Conservation (phyloP, 1,140 invertebrate genomes). For the Phenacoccus solenopsis region DNA sequence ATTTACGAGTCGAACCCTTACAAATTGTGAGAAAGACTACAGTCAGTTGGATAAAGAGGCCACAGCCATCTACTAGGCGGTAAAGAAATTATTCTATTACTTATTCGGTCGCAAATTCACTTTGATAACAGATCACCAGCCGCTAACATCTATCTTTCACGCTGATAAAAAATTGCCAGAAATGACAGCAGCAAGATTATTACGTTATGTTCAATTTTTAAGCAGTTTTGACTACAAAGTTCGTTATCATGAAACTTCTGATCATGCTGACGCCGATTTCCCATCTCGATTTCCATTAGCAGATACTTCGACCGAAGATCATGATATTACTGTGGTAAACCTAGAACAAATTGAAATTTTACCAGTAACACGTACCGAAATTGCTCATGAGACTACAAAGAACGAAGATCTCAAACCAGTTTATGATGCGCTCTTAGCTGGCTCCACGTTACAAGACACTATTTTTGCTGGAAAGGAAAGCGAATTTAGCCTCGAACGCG, state of each 20-base stretch:
- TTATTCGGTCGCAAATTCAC: slow-evolving; percentile 35
- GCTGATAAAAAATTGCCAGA: background rate
- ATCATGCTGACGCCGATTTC: slow-evolving; percentile 29
- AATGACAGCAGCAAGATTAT: background rate
- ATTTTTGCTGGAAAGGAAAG: no score
- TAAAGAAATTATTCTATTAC: slow-evolving; percentile 37
- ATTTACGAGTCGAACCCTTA: slow-evolving; percentile 35
- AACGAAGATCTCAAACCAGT: no score
- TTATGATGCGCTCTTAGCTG: no score
- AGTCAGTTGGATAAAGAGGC: slow-evolving; percentile 39
- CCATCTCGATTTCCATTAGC: slow-evolving; percentile 26
- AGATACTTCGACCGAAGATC: no score
- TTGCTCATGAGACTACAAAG: no score
- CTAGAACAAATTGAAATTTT: no score
- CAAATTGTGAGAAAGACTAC: slow-evolving; percentile 30
- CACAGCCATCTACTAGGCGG: slow-evolving; percentile 34
- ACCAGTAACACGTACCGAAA: no score
- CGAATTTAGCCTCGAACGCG: no score
- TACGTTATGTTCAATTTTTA: slow-evolving; percentile 31
- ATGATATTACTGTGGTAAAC: no score
- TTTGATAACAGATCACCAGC: slow-evolving; percentile 36
- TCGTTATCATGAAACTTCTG: slow-evolving; percentile 26
- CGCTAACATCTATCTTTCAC: background rate
- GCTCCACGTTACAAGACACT: no score
- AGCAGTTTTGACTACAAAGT: slow-evolving; percentile 32